A percentile compares a stretch with the other conserved stretches of the same genome.
phyloP scores from a whole-genome alignment of 1,140 invertebrate genomes.

The Drosophila sucinea region DNA sequence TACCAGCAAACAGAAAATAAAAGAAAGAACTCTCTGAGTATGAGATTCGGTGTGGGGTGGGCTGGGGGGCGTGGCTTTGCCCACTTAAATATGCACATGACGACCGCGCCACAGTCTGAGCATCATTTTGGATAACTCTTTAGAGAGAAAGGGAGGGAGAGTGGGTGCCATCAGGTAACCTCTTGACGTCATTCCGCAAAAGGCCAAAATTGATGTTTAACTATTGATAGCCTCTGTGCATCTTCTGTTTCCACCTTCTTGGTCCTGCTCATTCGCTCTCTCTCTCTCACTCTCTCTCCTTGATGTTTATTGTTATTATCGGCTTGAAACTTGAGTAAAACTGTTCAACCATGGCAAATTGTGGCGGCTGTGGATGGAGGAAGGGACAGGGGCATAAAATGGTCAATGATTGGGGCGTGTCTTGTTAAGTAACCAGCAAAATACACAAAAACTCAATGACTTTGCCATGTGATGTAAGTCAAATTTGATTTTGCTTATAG shows the following conservation, averaged over 20 bases:
- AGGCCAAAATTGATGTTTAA: slow-evolving; percentile 57
- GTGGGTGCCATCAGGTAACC: slow-evolving; percentile 30
- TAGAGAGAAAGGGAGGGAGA: slow-evolving; percentile 6
- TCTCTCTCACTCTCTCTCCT: slow-evolving; percentile 13
- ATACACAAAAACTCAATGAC: background rate
- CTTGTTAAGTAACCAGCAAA: slow-evolving; percentile 37
- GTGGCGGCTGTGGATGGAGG: background rate
- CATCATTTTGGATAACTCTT: slow-evolving; percentile 49
- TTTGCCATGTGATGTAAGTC: slow-evolving; percentile 42
- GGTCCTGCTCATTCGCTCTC: background rate
- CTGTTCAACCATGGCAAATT: background rate
- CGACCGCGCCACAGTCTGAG: background rate
- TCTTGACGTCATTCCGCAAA: slow-evolving; percentile 48
- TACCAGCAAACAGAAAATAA: slow-evolving; percentile 22
- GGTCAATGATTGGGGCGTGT: slow-evolving; percentile 49
- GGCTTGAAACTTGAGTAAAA: slow-evolving; percentile 25
- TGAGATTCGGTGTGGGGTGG: background rate
- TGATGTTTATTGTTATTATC: slow-evolving; percentile 46
- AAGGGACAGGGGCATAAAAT: background rate
- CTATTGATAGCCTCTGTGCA: slow-evolving; percentile 50
- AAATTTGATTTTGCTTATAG: background rate
- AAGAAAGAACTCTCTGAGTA: background rate
- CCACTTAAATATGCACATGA: slow-evolving; percentile 23
- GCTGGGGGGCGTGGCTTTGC: background rate
- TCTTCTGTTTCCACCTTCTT: slow-evolving; percentile 10